Conservation (phyloP, 2,888 invertebrate genomes). For the Furcula furcula region DNA sequence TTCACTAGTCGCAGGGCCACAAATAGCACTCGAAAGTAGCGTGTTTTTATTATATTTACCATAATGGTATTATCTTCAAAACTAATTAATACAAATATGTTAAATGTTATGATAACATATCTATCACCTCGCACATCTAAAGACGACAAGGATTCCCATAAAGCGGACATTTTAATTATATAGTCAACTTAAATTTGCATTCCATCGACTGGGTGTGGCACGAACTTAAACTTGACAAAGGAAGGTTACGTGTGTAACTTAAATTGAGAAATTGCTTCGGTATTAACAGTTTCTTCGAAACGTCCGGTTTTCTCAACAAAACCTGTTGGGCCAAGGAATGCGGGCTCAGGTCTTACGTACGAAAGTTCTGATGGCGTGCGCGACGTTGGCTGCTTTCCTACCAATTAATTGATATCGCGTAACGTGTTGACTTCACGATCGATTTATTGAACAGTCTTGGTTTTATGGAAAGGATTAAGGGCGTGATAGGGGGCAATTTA, state of each 20-base stretch:
- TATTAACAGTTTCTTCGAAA: conserved; percentile 37
- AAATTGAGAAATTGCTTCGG: conserved; percentile 35
- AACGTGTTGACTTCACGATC: conserved; percentile 22
- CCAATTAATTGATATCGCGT: conserved; percentile 35
- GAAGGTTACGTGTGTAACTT: conserved; percentile 23
- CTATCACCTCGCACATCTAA: no score
- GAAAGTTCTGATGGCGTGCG: conserved; percentile 42
- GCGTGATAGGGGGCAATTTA: no score
- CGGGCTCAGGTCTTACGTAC: conserved; percentile 45
- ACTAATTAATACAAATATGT: no score
- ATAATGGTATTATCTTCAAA: no score
- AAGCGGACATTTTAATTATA: no score
- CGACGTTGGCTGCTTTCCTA: conserved; percentile 32
- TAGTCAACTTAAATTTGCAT: conserved; percentile 17
- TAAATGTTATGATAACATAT: no score
- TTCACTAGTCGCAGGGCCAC: no score
- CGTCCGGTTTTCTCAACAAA: conserved; percentile 54
- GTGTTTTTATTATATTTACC: no score
- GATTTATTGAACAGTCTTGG: conserved; percentile 18
- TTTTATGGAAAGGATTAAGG: no score
- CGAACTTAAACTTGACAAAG: conserved; percentile 25
- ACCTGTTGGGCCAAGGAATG: conserved; percentile 58
- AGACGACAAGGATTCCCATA: no score
- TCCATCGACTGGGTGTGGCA: conserved; percentile 19
- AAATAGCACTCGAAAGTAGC: no score